Evolutionary conservation across 2,888 invertebrate genomes (phyloP).

Genomic region (Epistrophella euchroma): DNA sequence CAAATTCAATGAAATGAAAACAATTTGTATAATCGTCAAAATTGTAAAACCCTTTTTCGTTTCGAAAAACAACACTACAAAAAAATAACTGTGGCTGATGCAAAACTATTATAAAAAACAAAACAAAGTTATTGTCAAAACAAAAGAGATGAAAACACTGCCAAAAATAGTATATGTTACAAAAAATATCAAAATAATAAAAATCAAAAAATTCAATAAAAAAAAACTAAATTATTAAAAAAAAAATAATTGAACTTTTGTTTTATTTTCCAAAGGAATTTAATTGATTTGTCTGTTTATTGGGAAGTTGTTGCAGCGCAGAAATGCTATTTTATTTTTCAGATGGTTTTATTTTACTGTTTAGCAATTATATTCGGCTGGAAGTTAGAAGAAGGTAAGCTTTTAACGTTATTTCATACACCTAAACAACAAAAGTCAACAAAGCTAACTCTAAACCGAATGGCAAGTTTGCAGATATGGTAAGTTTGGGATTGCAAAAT

Average conservation of each 20-base stretch:
- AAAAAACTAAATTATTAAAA: constrained; percentile 69
- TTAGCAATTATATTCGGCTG: background rate
- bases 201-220: constrained; percentile 65
- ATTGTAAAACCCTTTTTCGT: constrained; percentile 49
- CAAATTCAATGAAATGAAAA: constrained; percentile 34
- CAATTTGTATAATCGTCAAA: constrained; percentile 28
- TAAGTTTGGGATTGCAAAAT: no score
- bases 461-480: no score
- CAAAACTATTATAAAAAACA: constrained; percentile 53
- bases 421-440: no score
- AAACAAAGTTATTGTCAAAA: constrained; percentile 59
- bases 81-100: constrained; percentile 62
- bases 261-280: background rate
- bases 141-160: constrained; percentile 73
- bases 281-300: background rate
- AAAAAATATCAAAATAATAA: constrained; percentile 60
- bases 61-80: constrained; percentile 46
- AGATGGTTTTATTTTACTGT: background rate
- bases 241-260: constrained; percentile 34
- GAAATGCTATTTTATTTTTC: background rate
- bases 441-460: no score
- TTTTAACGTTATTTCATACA: no score
- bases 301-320: background rate
- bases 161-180: constrained; percentile 75
- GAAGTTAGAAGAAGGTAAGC: background rate